Evolutionary conservation across 2,888 invertebrate genomes (phyloP), one percentile per base, ranked within the genome.

Genomic region (Tetranychus truncatus): DNA sequence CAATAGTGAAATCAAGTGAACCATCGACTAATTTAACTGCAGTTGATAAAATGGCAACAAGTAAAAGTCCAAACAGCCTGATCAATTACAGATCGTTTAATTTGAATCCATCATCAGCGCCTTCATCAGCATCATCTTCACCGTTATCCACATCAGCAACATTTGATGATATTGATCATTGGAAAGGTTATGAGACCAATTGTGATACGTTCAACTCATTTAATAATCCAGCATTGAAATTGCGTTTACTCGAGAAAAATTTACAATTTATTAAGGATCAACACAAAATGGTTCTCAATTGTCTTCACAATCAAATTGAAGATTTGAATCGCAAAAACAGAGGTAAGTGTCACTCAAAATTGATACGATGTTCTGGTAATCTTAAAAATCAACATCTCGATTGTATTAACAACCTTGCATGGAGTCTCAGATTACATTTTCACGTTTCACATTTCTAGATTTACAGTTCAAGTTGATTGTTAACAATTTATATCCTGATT

Each of bases 301-400:
- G 69, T 69, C n/a, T 69, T 1, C 69, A 69, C 34, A 69, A 69
- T 69, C 21, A 69, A 69, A 69, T 69, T n/a, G 69, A 9, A 69
- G 69, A 69, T 18, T 69, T 69, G 4, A 69, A n/a, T 24, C 69
- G n/a, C 9, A 9, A 69, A 69, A 69, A 69, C n/a, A 69, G 34
- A 69, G 69, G 69, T 69, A 69, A 69, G n/a, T 20, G 34, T 18
- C 20, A 66, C 66, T 18, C 66, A 34, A 34, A 34, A 34, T 34
- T 34, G 34, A 34, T 34, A 34, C 4, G 34, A 4, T 34, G 34
- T 34, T 34, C 34, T 34, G 34, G 34, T 5, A 34, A 34, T 34
- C 5, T 55, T 55, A 55, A 55, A 15, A 15, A 9, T 15, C 15
- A 55, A 55, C 9, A 55, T 55, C 55, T 9, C 55, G 2, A 15